These are phyloP conservation scores for Porites rus DNA, from an alignment of 92 coral and sea anemone species.

Conservation along the genomic window DNA sequence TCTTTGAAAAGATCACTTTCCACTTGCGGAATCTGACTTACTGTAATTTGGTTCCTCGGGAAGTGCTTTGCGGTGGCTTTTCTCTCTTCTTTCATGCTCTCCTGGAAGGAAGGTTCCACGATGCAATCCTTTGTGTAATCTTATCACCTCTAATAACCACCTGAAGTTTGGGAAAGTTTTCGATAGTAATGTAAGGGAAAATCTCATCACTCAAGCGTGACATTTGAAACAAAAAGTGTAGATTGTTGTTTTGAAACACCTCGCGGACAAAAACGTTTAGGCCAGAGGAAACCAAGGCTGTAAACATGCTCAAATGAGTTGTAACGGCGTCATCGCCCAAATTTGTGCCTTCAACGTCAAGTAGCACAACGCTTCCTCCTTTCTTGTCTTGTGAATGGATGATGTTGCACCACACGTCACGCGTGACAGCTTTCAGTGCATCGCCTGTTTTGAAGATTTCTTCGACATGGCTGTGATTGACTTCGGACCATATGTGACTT, in stretches of 20 bases:
- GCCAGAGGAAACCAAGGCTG: constrained; percentile 23
- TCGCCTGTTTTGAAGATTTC: constrained; percentile 43
- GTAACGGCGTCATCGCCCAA: constrained; percentile 29
- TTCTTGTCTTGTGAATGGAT: neutral
- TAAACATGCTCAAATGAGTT: constrained; percentile 32
- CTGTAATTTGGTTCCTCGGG: constrained; percentile 19
- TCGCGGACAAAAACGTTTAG: constrained; percentile 12
- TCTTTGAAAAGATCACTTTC: constrained; percentile 18
- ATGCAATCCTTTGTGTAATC: constrained; percentile 8
- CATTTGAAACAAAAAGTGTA: constrained; percentile 12
- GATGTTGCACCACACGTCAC: constrained; percentile 26
- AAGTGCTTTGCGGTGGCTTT: constrained; percentile 32
- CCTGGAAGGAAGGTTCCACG: constrained; percentile 32
- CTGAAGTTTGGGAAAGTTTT: constrained; percentile 18
- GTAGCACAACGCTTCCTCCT: constrained; percentile 21
- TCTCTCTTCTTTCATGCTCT: constrained; percentile 18
- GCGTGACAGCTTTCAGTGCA: constrained; percentile 25
- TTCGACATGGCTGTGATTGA: neutral
- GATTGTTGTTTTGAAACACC: constrained; percentile 2
- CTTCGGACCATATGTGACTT: constrained; percentile 17
- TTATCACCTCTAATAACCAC: constrained; percentile 21
- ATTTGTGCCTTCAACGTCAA: constrained; percentile 36
- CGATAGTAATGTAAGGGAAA: constrained; percentile 4
- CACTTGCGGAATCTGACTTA: constrained; percentile 18
- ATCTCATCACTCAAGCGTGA: constrained; percentile 3